Evolutionary conservation across 1,140 invertebrate genomes (phyloP), one percentile per base, ranked within the genome.

Genomic region (Drosophila punjabiensis): DNA sequence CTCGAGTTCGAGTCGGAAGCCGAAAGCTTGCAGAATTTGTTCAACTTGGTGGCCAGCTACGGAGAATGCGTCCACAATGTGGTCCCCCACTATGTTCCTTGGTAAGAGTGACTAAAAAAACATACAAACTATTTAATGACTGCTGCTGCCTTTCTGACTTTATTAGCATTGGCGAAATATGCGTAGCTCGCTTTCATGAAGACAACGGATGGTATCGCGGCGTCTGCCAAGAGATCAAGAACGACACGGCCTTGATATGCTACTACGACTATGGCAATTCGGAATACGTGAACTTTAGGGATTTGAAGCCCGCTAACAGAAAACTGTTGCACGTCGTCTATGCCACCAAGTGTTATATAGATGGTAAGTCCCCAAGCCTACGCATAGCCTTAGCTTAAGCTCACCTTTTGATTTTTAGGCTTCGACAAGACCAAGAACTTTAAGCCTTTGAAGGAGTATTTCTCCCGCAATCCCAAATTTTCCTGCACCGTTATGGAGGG

Each of bases 161-260:
- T 20, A 39, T 5, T 28, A 89, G 85, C 11, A 43, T 90, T 60
- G 75, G 76, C 1, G 85, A 89, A 74, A 3, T 85, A 33, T 90
- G 86, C 24, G 7, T 76, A 45, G 33, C 69, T 2, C 13, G 73
- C 6, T 89, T 50, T 43, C 10, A 11, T 11, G 86, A 76, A 10
- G 85, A 89, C 43, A 58, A 67, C 5, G 6, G 9, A 1, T 89
- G 85, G 86, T 90, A 89, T 20, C 85, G 85, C 5, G 79, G 79
- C 16, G 62, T 82, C 32, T 89, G 85, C 20, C 35, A 50, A 6
- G 33, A 52, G 14, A 18, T 79, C 14, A 41, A 20, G 6, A 67
- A n/a, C 20, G 16, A 79, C 6, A 41, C 11, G 18, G 79, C 33
- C 0, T 18, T 30, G 13, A 79, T 89, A 45, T 18, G 60, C 0